Conservation (phyloP, 1,140 invertebrate genomes). For the Diploscapter pachys region DNA sequence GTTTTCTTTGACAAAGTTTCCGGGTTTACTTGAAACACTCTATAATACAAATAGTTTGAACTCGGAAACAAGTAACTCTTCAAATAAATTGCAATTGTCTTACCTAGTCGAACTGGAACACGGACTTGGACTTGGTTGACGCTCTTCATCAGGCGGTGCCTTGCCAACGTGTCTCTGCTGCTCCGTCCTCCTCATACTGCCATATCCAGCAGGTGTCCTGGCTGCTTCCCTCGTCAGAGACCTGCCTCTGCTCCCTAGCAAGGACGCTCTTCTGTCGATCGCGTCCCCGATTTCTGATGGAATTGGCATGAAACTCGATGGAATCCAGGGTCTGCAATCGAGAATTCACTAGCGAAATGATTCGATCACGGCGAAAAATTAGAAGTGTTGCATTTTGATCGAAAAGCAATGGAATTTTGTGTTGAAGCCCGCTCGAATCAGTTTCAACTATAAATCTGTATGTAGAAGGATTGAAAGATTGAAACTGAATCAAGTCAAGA, state of each 20-base stretch:
- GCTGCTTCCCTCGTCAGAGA: constrained; percentile 25
- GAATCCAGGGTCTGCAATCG: constrained; percentile 49
- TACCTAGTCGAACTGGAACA: too few relatives aligned
- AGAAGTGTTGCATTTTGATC: neutral
- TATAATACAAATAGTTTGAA: too few relatives aligned
- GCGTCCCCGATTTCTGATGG: constrained; percentile 49
- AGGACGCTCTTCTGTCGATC: constrained; percentile 17
- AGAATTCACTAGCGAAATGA: neutral
- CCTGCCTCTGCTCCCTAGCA: neutral
- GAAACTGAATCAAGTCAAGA: neutral
- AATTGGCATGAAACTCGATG: constrained; percentile 55
- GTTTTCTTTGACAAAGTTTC: too few relatives aligned
- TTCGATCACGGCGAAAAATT: neutral
- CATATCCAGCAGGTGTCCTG: constrained; percentile 14
- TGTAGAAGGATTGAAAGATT: neutral
- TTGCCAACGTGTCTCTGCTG: constrained; percentile 15
- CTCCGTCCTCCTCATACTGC: constrained; percentile 14
- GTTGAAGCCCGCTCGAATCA: neutral
- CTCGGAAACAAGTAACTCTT: too few relatives aligned
- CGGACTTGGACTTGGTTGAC: constrained; percentile 13
- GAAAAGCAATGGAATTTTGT: neutral
- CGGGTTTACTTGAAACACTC: too few relatives aligned
- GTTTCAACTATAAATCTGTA: neutral
- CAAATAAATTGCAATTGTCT: too few relatives aligned
- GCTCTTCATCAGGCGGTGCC: constrained; percentile 9